These are phyloP conservation scores for Ciconia stormi DNA, from an alignment of 2,113 vertebrate genomes.

Conservation along the genomic window DNA sequence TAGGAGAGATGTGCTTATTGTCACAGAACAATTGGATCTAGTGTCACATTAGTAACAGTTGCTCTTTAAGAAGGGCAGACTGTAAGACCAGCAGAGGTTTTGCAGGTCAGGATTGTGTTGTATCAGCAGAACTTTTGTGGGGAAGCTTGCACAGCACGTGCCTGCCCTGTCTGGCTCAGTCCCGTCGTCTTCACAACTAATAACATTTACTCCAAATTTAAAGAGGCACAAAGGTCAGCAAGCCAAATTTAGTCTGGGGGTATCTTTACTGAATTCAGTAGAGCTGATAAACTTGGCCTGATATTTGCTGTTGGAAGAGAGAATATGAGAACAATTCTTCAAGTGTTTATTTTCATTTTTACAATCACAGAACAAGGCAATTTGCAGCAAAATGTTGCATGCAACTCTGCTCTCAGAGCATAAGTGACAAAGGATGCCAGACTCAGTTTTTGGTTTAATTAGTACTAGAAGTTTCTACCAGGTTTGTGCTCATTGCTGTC, in stretches of 20 bases:
- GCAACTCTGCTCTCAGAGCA: not conserved
- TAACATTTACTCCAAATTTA: slow-evolving; percentile 55
- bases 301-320: not conserved
- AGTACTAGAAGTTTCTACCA: not conserved
- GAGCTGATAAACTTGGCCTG: not conserved
- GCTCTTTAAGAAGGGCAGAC: slow-evolving; percentile 53
- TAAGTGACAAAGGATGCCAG: not conserved
- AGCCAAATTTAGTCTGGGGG: not conserved
- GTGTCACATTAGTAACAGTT: not conserved
- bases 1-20: not conserved
- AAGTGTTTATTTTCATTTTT: not conserved
- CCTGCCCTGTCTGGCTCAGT: slow-evolving; percentile 46
- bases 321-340: not conserved
- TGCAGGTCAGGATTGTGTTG: slow-evolving; percentile 59
- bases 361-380: not conserved
- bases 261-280: not conserved
- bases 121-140: slow-evolving; percentile 62
- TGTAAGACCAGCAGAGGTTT: slow-evolving; percentile 19
- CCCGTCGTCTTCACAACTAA: slow-evolving; percentile 1
- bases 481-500: not conserved
- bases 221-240: slow-evolving; percentile 19
- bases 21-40: not conserved
- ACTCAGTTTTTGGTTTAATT: not conserved
- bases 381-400: not conserved
- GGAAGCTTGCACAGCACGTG: slow-evolving; percentile 61